Base-by-base conservation (phyloP, 2,888 invertebrate species). In the Sinopyrophorus schimmeli region DNA sequence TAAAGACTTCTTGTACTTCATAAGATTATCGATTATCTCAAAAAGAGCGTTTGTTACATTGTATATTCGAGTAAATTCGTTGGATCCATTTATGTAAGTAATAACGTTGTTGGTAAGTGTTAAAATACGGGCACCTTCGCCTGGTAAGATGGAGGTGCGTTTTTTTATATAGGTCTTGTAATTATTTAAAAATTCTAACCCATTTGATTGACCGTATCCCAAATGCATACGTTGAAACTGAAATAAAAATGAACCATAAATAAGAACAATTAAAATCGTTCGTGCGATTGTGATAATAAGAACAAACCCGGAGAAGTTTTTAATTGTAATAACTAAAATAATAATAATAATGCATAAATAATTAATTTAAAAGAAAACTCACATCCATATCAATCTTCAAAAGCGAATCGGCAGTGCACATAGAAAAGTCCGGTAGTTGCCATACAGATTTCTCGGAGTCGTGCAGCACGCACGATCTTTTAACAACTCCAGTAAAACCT, bases 391-490 rank as follows among this genome's bases (percentile, higher is more conserved):
- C 83, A 54, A 84, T 81, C 60, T 79, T 73, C 38, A 79, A 72
- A 17, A 88, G 69, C 1, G 82, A 78, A 61, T 84, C 81, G 16
- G 84, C 80, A 14, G 85, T 75, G 65, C 91, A 91, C 11, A 77
- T 77, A 1, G 88, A 86, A 66, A 88, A 90, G 68, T 90, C 87
- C 0, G 90, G 86, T 28, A 78, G 71, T 59, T 81, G 79, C 91
- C 91, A 91, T 54, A 81, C 81, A 0, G 87, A 84, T 12, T 80
- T 82, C 20, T 80, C 81, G 9, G 79, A 74, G 60, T 82, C 81
- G 20, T 76, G 75, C 61, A 84, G 77, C 24, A 77, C 75, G 61
- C 86, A 86, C 18, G 78, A 73, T 30, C 85, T 71, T 1, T 71
- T 68, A 3, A 78, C 77, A 20, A 72, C 70, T 0, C 80, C 79